Conservation (phyloP, 2,113 vertebrate genomes). For the Aptenodytes patagonicus region DNA sequence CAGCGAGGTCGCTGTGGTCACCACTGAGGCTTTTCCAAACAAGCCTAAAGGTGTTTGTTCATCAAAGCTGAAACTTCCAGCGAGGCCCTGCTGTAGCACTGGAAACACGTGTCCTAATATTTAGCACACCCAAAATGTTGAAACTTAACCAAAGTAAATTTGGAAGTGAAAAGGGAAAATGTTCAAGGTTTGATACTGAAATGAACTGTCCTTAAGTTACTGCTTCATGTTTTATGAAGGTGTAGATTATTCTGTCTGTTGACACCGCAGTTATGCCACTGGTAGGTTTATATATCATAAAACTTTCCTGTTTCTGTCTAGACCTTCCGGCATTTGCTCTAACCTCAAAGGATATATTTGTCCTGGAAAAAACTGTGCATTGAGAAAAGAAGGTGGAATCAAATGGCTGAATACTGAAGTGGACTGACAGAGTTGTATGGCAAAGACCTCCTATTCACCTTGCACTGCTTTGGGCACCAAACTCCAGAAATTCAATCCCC, state of each 20-base stretch:
- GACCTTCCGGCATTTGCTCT: neutral
- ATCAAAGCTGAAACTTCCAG: neutral
- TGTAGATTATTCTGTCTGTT: neutral
- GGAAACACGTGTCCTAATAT: neutral
- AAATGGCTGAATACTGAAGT: rapidly evolving
- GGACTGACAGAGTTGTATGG: neutral
- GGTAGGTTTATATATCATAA: neutral
- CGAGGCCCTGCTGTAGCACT: neutral
- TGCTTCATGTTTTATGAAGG: neutral
- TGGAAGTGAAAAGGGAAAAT: neutral
- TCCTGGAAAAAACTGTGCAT: rapidly evolving
- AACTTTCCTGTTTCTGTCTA: neutral
- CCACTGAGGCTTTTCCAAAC: slow-evolving; percentile 1
- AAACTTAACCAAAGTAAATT: slow-evolving; percentile 10
- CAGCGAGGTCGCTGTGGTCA: neutral
- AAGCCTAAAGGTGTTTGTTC: slow-evolving; percentile 27
- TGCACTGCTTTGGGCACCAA: neutral
- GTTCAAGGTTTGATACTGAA: neutral
- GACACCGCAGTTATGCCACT: neutral
- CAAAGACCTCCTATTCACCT: neutral
- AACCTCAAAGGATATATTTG: neutral
- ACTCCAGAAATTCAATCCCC: neutral
- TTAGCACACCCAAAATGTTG: neutral
- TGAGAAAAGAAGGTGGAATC: neutral
- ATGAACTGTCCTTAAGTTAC: neutral